Evolutionary conservation across 2,888 invertebrate genomes (phyloP), one percentile per base, ranked within the genome.

Genomic region (Seira musarum): DNA sequence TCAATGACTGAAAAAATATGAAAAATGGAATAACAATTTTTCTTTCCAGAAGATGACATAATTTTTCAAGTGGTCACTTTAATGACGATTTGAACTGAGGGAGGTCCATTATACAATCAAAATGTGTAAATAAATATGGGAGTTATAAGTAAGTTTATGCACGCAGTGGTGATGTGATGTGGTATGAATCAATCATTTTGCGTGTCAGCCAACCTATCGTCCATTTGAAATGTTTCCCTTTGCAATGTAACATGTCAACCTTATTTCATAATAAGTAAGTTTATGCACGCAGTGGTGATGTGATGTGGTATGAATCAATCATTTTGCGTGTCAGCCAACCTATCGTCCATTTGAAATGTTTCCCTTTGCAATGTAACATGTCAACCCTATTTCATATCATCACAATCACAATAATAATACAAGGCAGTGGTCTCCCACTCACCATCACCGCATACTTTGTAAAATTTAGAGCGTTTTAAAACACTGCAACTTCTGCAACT

Each of bases 391-490:
- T 70, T 73, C 65, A 65, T 74, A 49, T 65, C 73, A 65, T 65
- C 73, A 61, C 61, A 53, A 73, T 73, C 67, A 61, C 75, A 8
- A 40, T 8, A 40, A 40, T 13, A 40, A 6, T 6, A 40, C 6
- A 40, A 75, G 61, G 67, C 67, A 57, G 68, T 49, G 40, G 22
- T 67, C 75, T 57, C 75, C 67, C 75, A 75, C 75, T 67, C 75
- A 75, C 65, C 49, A 17, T 30, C 22, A 49, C n/a, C n/a, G n/a
- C n/a, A n/a, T n/a, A n/a, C 40, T 40, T 40, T 40, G 13, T 40
- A 40, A 40, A 6, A 40, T 13, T n/a, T n/a, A n/a, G 40, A 40
- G 40, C 40, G 40, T 40, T 40, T 40, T 40, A 40, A 40, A 53
- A 53, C 53, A 30, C 30, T 30, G 30, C 65, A 66, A 73, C 67